Percentiles rank a stretch among this genome's conserved stretches.
Conservation (phyloP, 1,140 invertebrate species). For the Lepidurus couesii region DNA sequence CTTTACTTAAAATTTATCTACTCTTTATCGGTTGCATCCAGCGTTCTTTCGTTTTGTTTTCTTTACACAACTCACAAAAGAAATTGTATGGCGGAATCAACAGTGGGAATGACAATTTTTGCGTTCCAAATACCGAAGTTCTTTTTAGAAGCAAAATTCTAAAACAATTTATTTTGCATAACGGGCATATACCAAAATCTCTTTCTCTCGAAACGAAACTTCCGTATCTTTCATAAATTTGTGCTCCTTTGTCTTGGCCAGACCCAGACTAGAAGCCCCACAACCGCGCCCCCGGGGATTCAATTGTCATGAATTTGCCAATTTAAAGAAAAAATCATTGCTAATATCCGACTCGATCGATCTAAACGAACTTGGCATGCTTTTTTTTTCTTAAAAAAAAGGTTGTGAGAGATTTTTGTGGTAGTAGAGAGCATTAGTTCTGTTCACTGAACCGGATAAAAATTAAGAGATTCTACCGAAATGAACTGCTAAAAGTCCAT, state of each 20-base stretch:
- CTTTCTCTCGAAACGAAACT: not conserved
- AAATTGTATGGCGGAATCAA: not conserved
- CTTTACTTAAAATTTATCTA: not conserved
- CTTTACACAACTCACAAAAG: not conserved
- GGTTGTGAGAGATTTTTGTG: not conserved
- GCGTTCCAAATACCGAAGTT: constrained; percentile 6
- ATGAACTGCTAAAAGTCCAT: not conserved
- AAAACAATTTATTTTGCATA: not conserved
- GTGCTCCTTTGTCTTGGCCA: not conserved
- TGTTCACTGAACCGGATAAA: not conserved
- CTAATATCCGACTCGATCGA: not conserved
- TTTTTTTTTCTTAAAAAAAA: not conserved
- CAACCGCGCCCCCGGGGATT: constrained; percentile 9
- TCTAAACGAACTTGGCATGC: not conserved
- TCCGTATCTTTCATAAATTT: not conserved
- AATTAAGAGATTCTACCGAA: not conserved
- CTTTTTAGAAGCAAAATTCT: not conserved
- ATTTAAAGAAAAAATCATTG: not conserved
- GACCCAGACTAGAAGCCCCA: constrained; percentile 16
- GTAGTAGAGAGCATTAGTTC: not conserved
- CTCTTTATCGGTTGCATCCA: not conserved
- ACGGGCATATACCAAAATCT: constrained; percentile 4
- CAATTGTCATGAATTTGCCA: not conserved
- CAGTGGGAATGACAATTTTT: constrained; percentile 6
- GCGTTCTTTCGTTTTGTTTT: not conserved